A percentile compares a stretch with the other conserved stretches of the same genome.
phyloP scores from a whole-genome alignment of 2,797 vertebrate species.

The Oceanodroma leucorhoa region DNA sequence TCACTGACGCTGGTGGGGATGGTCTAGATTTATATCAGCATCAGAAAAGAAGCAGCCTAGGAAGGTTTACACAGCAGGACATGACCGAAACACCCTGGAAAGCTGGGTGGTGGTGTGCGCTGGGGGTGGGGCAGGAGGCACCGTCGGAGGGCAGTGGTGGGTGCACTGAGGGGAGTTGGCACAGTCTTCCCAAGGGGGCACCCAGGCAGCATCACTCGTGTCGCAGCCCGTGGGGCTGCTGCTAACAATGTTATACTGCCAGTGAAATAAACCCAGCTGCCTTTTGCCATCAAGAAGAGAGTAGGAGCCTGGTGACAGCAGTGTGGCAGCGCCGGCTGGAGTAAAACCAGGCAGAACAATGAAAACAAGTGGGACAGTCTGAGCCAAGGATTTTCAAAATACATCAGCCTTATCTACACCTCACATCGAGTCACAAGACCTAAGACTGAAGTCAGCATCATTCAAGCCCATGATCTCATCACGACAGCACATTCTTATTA shows the following conservation, averaged over 20 bases:
- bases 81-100: not conserved
- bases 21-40: not conserved
- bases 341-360: not conserved
- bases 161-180: not conserved
- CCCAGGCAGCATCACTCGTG: not conserved
- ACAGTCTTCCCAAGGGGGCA: not conserved
- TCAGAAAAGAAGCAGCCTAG: not conserved
- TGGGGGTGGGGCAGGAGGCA: not conserved
- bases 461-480: not conserved
- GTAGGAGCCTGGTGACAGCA: not conserved
- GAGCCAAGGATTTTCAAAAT: constrained; percentile 14
- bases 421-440: not conserved
- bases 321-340: not conserved
- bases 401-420: not conserved
- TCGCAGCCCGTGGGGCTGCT: rapidly evolving
- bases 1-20: not conserved
- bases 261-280: not conserved
- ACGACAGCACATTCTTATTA: not conserved
- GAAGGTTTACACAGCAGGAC: not conserved
- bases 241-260: not conserved
- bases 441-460: not conserved
- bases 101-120: rapidly evolving
- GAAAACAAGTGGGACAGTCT: not conserved
- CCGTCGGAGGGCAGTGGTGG: rapidly evolving
- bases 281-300: not conserved